Conservation (phyloP, 2,113 vertebrate species). For the Vicugna pacos region DNA sequence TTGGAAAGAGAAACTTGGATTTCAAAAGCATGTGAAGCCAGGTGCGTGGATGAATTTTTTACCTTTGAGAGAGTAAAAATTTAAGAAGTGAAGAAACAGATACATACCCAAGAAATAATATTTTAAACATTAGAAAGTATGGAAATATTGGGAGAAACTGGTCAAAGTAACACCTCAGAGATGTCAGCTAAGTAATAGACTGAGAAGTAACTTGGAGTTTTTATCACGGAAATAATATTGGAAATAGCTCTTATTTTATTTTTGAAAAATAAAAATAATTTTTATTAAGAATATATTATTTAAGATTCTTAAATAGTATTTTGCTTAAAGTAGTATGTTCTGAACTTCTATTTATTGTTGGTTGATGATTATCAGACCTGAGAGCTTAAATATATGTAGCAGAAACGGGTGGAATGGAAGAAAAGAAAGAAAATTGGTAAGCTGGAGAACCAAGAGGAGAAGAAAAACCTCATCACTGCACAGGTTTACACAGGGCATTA, state of each 20-base stretch:
- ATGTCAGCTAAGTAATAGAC: not conserved
- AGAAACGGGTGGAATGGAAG: not conserved
- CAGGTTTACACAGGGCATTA: not conserved
- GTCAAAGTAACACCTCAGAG: not conserved
- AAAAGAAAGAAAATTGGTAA: not conserved
- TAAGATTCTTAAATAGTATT: not conserved
- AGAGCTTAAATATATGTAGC: slow-evolving; percentile 35
- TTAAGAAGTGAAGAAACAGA: not conserved
- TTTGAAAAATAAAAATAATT: slow-evolving; percentile 27
- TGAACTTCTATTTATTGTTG: not conserved
- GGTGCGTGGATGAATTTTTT: not conserved
- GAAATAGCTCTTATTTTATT: not conserved
- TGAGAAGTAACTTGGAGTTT: not conserved
- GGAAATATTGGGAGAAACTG: not conserved
- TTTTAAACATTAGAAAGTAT: not conserved
- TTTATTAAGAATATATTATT: not conserved
- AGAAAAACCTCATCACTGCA: not conserved
- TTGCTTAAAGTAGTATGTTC: slow-evolving; percentile 20
- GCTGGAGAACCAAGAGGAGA: not conserved
- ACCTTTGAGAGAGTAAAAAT: not conserved
- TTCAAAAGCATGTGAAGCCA: not conserved
- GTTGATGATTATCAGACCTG: not conserved
- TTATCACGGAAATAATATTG: slow-evolving; percentile 17
- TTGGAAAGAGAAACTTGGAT: not conserved
- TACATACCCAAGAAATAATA: not conserved